phyloP scores from a whole-genome alignment of 2,113 vertebrate species.

The Crotophaga sulcirostris region DNA sequence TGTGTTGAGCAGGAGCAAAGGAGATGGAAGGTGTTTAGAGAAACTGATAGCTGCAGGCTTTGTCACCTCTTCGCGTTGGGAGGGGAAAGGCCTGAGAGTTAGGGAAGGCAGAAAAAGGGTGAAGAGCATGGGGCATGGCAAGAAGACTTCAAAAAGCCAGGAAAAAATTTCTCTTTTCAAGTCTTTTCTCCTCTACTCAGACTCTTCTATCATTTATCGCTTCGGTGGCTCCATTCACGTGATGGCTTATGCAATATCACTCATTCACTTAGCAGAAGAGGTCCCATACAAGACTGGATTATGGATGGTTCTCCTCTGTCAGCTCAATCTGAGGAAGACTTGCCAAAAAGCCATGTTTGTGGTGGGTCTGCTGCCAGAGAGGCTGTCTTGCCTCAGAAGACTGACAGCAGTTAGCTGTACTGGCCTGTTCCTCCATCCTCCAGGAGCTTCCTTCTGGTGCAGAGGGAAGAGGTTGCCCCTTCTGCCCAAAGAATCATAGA shows the following conservation, averaged over 20 bases:
- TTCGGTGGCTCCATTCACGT: background rate
- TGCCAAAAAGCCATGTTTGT: background rate
- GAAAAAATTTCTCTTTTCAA: background rate
- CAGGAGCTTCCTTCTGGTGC: background rate
- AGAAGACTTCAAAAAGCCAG: background rate
- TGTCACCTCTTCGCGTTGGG: background rate
- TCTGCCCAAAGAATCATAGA: background rate
- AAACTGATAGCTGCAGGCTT: background rate
- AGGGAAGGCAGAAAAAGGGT: background rate
- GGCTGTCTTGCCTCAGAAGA: background rate
- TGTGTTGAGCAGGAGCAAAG: background rate
- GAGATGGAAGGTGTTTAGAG: background rate
- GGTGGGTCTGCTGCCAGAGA: background rate
- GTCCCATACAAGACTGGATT: background rate
- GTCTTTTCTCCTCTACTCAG: background rate
- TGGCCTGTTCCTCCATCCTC: accelerated
- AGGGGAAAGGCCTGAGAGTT: background rate
- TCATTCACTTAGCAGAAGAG: background rate
- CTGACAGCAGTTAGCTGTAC: background rate
- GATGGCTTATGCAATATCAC: background rate
- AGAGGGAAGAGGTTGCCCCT: background rate
- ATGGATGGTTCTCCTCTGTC: background rate
- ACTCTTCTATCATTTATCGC: background rate
- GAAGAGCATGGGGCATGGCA: background rate
- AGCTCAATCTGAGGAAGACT: background rate